These are phyloP conservation scores for Melinaea marsaeus DNA, from an alignment of 2,888 invertebrate species.

Conservation along the genomic window DNA sequence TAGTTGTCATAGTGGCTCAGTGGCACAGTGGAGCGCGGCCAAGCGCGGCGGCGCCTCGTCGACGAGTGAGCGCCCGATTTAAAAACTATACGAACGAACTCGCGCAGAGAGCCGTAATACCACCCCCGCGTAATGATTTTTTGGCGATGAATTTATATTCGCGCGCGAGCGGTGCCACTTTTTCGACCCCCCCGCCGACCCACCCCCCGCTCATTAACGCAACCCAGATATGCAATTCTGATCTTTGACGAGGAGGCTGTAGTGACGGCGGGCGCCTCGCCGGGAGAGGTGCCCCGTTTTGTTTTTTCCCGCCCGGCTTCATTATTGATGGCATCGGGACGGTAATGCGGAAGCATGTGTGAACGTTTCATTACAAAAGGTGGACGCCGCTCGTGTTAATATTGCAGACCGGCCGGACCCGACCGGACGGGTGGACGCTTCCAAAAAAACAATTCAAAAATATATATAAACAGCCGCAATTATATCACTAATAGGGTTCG, in stretches of 20 bases:
- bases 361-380: conserved; percentile 78
- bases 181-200: conserved; percentile 72
- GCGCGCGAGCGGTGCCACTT: conserved; percentile 81
- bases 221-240: conserved; percentile 83
- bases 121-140: conserved; percentile 91
- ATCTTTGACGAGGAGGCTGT: conserved; percentile 80
- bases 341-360: conserved; percentile 79
- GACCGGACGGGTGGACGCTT: conserved; percentile 74
- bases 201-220: conserved; percentile 79
- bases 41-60: conserved; percentile 69
- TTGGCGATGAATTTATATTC: conserved; percentile 89
- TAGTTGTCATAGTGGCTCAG: conserved; percentile 38
- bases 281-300: conserved; percentile 76
- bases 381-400: conserved; percentile 76
- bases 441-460: conserved; percentile 54
- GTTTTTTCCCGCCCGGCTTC: conserved; percentile 79
- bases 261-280: conserved; percentile 76
- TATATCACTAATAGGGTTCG: conserved; percentile 33
- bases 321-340: conserved; percentile 78
- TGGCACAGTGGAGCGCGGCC: conserved; percentile 60
- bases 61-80: conserved; percentile 75
- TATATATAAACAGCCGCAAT: conserved; percentile 51
- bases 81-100: conserved; percentile 75
- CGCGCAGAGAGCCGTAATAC: conserved; percentile 80
- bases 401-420: conserved; percentile 76